Base-by-base conservation (phyloP, 2,113 vertebrate genomes). In the Sprattus sprattus region DNA sequence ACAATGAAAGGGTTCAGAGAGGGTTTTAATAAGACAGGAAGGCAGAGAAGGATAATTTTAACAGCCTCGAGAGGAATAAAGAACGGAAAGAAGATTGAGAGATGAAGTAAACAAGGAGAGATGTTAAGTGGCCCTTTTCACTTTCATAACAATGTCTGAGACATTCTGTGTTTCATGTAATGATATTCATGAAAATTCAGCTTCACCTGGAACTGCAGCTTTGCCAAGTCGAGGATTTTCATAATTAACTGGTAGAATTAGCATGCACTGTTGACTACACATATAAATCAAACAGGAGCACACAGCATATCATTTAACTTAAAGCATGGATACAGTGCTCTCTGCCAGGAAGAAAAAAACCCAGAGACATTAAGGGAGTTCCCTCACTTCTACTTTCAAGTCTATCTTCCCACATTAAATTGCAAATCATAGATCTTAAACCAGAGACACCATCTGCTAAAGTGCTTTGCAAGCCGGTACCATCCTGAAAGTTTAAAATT, bases 371-470 rank as follows among this genome's bases (percentile, higher is more conserved):
- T 85, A 91, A 92, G 90, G 86, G 87, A 91, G 87, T 89, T 88
- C 87, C 91, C 87, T 89, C 47, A 81, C 89, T 88, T 85, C 67
- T 90, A 86, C 88, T 92, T 90, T 91, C 81, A 84, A 88, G 89
- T 90, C 91, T 90, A 90, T 89, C 78, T 90, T 88, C 86, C 85
- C 86, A 88, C 89, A 92, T 92, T 94, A 88, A 91, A 92, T 90
- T 92, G 88, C 92, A 93, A 93, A 93, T 90, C 82, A 83, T 90
- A 88, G 89, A 93, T 93, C 91, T 93, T 90, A 94, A 93, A 93
- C 86, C 91, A 93, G 92, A 95, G 92, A 91, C 89, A 83, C 89
- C 93, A 94, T 95, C 93, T 95, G 94, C 91, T 93, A 87, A 92
- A 95, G 90, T 91, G 89, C 92, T 95, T 92, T 88, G 89, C 91